phyloP scores from a whole-genome alignment of 2,113 vertebrate genomes.

The Excalfactoria chinensis region DNA sequence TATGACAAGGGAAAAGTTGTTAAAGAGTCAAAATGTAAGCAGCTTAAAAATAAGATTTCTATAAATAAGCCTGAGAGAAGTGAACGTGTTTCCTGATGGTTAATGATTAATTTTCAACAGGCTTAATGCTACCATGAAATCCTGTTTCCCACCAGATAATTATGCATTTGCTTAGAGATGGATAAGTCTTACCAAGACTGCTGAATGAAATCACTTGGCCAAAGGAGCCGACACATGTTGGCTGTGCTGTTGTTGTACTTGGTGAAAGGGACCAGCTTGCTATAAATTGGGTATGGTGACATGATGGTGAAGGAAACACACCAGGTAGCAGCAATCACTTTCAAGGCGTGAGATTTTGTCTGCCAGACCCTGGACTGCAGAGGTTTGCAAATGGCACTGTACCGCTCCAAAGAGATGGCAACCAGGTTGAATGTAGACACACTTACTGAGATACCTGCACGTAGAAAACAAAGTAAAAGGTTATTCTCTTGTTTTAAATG shows the following conservation, averaged over 20 bases:
- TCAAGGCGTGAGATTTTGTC: conserved; percentile 94
- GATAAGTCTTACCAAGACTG: conserved; percentile 89
- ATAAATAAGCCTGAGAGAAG: not conserved
- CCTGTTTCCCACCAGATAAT: not conserved
- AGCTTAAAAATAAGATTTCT: not conserved
- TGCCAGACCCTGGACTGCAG: conserved; percentile 94
- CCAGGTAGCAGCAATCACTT: conserved; percentile 94
- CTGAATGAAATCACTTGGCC: conserved; percentile 89
- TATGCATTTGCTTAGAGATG: not conserved
- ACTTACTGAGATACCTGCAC: conserved; percentile 91
- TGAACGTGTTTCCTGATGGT: not conserved
- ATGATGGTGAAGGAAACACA: conserved; percentile 90
- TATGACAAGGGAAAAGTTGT: not conserved
- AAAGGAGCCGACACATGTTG: conserved; percentile 93
- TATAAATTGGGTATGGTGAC: conserved; percentile 95
- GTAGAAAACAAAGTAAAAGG: not conserved
- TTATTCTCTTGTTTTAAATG: not conserved
- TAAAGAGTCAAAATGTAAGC: not conserved
- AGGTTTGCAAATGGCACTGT: conserved; percentile 96
- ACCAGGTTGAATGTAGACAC: conserved; percentile 97
- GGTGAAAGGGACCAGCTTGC: conserved; percentile 89
- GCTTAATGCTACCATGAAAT: not conserved
- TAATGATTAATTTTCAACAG: conserved; percentile 14
- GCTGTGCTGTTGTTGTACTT: conserved; percentile 90
- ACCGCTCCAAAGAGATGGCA: conserved; percentile 96